These are phyloP conservation scores for Gadopsis bispinosus DNA, from an alignment of 2,797 vertebrate species.

Conservation along the genomic window DNA sequence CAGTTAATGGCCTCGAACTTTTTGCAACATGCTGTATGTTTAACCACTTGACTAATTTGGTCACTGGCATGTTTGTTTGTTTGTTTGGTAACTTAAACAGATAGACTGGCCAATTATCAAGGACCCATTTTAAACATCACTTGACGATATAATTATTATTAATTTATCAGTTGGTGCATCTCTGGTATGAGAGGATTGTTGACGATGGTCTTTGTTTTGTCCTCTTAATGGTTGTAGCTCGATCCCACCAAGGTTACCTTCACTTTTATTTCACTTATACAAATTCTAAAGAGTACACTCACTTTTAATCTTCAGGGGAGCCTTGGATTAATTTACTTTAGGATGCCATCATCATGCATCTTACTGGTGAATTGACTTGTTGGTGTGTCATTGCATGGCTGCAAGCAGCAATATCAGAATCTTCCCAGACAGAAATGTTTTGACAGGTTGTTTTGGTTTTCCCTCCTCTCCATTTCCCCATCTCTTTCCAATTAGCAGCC, in stretches of 20 bases:
- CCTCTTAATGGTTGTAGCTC: not conserved
- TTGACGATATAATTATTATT: slow-evolving; percentile 29
- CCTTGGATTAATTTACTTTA: not conserved
- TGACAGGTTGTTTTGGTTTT: slow-evolving; percentile 66
- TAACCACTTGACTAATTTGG: slow-evolving; percentile 54
- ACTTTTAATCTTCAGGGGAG: not conserved
- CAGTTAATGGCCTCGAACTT: slow-evolving; percentile 49
- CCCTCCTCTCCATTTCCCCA: slow-evolving; percentile 43
- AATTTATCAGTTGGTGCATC: slow-evolving; percentile 12
- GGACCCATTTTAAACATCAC: slow-evolving; percentile 37
- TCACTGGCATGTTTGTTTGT: slow-evolving; percentile 59
- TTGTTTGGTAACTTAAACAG: slow-evolving; percentile 37
- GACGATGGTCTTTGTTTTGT: not conserved
- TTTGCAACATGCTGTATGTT: slow-evolving; percentile 34
- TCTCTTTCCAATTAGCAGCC: slow-evolving; percentile 66
- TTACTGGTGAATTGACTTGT: slow-evolving; percentile 53
- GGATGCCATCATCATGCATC: not conserved
- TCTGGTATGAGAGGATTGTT: not conserved
- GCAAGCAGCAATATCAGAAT: slow-evolving; percentile 38
- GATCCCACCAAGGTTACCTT: slow-evolving; percentile 5
- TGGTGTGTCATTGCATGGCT: slow-evolving; percentile 40
- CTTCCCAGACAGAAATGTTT: slow-evolving; percentile 46
- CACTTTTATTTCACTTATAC: not conserved
- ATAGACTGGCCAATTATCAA: slow-evolving; percentile 60
- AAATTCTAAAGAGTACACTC: not conserved